A percentile compares a stretch with the other conserved stretches of the same genome.
phyloP scores from a whole-genome alignment of 2,797 vertebrate genomes.

The Brachyalestes nurse region DNA sequence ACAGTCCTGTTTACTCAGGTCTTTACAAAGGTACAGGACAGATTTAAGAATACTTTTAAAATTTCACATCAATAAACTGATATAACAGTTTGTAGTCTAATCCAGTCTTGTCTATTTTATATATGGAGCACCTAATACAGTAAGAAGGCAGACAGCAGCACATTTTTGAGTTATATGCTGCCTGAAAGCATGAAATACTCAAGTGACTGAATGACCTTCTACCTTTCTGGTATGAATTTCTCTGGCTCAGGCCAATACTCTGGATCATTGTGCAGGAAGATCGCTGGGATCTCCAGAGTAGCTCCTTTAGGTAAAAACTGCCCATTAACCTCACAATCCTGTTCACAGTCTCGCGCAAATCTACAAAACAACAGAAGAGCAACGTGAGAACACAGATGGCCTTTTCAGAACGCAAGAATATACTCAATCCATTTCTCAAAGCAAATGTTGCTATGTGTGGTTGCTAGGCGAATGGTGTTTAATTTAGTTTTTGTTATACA shows the following conservation, averaged over 20 bases:
- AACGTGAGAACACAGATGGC: constrained; percentile 3
- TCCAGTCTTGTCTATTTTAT: neutral
- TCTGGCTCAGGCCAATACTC: constrained; percentile 88
- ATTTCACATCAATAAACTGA: neutral
- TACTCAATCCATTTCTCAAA: neutral
- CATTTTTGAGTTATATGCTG: neutral
- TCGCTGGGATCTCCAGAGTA: constrained; percentile 84
- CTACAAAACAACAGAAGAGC: constrained; percentile 67
- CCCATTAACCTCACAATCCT: constrained; percentile 84
- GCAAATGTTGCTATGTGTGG: too few species aligned
- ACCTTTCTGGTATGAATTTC: constrained; percentile 93
- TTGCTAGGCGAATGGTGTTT: neutral
- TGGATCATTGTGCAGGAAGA: constrained; percentile 87
- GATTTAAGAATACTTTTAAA: neutral
- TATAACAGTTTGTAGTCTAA: neutral
- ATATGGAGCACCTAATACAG: neutral
- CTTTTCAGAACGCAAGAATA: neutral
- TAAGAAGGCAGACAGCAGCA: neutral
- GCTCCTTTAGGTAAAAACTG: constrained; percentile 84
- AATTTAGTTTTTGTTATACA: neutral
- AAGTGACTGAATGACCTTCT: neutral
- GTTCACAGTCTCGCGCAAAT: constrained; percentile 82
- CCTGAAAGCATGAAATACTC: neutral
- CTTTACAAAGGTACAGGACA: neutral
- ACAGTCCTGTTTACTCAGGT: neutral